These are phyloP conservation scores for Agonopterix heracliana DNA, from an alignment of 2,888 invertebrate genomes.

Conservation along the genomic window DNA sequence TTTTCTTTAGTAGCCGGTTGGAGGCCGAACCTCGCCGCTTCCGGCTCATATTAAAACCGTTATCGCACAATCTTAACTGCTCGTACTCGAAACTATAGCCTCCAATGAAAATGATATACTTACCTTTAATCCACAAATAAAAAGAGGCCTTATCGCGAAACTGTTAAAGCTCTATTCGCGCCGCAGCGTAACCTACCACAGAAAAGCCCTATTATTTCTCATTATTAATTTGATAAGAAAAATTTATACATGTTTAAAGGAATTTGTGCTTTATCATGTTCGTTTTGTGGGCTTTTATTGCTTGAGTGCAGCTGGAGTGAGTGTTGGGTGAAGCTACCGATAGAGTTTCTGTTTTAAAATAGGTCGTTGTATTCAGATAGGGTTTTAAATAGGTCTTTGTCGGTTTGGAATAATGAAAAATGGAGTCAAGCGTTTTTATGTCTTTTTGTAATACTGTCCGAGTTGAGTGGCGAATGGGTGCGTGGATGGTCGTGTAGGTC, in stretches of 20 bases:
- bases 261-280: constrained; percentile 7
- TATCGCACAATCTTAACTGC: constrained; percentile 72
- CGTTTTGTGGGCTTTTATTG: background rate
- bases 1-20: constrained; percentile 48
- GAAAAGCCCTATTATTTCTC: constrained; percentile 53
- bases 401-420: constrained; percentile 15
- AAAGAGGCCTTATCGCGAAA: constrained; percentile 32
- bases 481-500: too few relatives aligned
- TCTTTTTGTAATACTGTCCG: too few relatives aligned
- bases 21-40: constrained; percentile 47
- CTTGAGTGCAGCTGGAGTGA: constrained; percentile 1
- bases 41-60: constrained; percentile 73
- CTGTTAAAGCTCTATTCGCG: constrained; percentile 25
- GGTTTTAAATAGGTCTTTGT: constrained; percentile 26
- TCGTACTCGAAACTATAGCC: constrained; percentile 67
- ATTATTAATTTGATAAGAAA: constrained; percentile 72
- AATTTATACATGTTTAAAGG: constrained; percentile 18
- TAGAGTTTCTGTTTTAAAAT: constrained; percentile 31
- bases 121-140: constrained; percentile 30
- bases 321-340: constrained; percentile 17
- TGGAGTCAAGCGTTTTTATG: background rate
- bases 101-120: constrained; percentile 66
- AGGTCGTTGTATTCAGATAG: constrained; percentile 33
- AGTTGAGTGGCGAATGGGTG: too few relatives aligned
- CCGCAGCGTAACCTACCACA: background rate